These are phyloP conservation scores for Astreopora myriophthalma DNA, from an alignment of 64 coral and sea anemone genomes.

Conservation along the genomic window DNA sequence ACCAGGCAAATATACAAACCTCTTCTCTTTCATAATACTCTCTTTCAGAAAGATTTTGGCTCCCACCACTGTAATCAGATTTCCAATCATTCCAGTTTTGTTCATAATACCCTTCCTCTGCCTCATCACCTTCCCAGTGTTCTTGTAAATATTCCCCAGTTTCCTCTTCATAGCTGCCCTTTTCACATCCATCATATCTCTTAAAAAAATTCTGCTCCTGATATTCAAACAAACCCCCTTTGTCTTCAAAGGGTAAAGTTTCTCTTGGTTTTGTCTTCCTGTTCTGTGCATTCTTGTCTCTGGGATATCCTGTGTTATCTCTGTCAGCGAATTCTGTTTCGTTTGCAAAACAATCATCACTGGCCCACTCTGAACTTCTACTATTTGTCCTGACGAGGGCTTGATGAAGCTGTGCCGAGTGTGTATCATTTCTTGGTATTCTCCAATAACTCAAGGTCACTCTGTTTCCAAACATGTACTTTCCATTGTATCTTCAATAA, in stretches of 20 bases:
- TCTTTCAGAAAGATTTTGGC: slow-evolving; percentile 5
- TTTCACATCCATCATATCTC: not conserved
- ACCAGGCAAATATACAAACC: not conserved
- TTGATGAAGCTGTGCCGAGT: not conserved
- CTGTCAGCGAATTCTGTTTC: not conserved
- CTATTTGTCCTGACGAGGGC: not conserved
- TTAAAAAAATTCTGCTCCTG: not conserved
- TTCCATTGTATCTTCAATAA: not conserved
- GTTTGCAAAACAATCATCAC: not conserved
- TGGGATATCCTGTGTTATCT: not conserved
- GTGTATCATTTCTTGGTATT: not conserved
- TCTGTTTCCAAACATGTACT: not conserved
- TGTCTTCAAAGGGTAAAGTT: not conserved
- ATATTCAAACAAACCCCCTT: not conserved
- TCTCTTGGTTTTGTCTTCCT: not conserved
- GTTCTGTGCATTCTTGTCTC: not conserved
- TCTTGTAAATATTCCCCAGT: not conserved
- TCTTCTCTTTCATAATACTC: not conserved
- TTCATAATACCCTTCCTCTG: not conserved
- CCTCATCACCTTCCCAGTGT: not conserved
- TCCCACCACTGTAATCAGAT: not conserved
- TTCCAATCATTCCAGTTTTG: not conserved
- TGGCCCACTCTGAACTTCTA: not conserved
- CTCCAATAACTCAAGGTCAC: slow-evolving; percentile 7
- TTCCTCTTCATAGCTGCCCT: not conserved